These are phyloP conservation scores for Brachypteracias leptosomus DNA, from an alignment of 2,113 vertebrate genomes.

Conservation along the genomic window DNA sequence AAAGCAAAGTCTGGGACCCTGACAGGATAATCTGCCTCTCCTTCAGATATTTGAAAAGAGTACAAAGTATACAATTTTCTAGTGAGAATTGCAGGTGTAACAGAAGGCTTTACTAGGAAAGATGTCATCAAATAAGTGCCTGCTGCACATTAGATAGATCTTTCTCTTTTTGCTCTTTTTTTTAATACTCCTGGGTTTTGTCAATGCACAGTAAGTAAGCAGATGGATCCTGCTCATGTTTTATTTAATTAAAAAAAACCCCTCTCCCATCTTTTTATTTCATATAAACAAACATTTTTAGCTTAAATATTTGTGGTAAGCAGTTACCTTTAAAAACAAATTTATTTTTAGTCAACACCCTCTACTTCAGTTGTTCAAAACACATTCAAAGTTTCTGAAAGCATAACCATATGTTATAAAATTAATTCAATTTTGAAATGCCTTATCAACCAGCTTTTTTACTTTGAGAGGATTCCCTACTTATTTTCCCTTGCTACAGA, in stretches of 20 bases:
- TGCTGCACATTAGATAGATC: not conserved
- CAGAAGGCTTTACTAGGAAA: not conserved
- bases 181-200: not conserved
- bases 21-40: not conserved
- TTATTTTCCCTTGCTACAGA: slow-evolving; percentile 7
- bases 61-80: not conserved
- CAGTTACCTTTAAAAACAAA: not conserved
- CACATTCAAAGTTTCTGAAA: not conserved
- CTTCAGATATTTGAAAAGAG: not conserved
- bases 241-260: not conserved
- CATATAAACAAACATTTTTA: not conserved
- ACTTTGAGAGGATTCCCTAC: slow-evolving; percentile 12
- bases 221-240: not conserved
- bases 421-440: slow-evolving; percentile 28
- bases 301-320: not conserved
- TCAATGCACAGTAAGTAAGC: not conserved
- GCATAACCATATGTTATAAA: not conserved
- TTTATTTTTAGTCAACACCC: not conserved
- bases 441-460: slow-evolving; percentile 30
- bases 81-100: not conserved
- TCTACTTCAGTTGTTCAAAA: not conserved
- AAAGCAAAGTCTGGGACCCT: not conserved
- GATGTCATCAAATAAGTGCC: not conserved
- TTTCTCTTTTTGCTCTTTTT: not conserved
- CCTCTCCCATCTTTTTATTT: not conserved